These are phyloP conservation scores for Alentia gelatinosa DNA, from an alignment of 2,888 invertebrate species.

Conservation along the genomic window DNA sequence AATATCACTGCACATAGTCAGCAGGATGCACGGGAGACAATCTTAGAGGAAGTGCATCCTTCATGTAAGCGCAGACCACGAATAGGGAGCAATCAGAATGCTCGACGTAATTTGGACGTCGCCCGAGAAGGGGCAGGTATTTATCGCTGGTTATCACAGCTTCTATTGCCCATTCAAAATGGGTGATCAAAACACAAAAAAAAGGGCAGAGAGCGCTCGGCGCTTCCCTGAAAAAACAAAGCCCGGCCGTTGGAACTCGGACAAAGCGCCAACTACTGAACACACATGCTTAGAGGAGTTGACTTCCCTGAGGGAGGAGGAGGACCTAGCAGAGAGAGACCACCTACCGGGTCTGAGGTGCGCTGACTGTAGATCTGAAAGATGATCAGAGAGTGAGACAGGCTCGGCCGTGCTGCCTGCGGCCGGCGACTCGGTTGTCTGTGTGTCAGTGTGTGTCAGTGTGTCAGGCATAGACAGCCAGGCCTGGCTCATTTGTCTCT, in stretches of 20 bases:
- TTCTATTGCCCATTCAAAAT: neutral
- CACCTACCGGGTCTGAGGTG: slow-evolving; percentile 30
- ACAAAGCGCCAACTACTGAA: neutral
- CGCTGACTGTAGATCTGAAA: slow-evolving; percentile 24
- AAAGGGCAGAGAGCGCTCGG: neutral
- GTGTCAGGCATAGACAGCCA: too few relatives aligned
- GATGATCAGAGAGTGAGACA: neutral
- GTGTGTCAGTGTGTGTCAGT: too few relatives aligned
- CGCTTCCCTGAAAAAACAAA: neutral
- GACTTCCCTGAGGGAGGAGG: neutral
- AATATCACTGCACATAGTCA: neutral
- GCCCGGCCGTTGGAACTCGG: neutral
- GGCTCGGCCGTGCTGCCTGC: neutral
- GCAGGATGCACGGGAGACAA: too few relatives aligned
- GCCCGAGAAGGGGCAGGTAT: too few relatives aligned
- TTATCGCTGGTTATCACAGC: too few relatives aligned
- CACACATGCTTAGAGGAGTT: slow-evolving; percentile 22
- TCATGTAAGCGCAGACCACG: neutral
- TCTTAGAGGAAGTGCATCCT: neutral
- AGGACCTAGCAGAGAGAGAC: neutral
- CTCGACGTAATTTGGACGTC: neutral
- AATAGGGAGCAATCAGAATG: neutral
- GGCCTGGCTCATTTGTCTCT: too few relatives aligned
- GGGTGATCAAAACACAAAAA: too few relatives aligned
- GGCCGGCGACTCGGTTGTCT: neutral